Base-by-base conservation (phyloP, 2,888 invertebrate genomes). In the Plagodis pulveraria region DNA sequence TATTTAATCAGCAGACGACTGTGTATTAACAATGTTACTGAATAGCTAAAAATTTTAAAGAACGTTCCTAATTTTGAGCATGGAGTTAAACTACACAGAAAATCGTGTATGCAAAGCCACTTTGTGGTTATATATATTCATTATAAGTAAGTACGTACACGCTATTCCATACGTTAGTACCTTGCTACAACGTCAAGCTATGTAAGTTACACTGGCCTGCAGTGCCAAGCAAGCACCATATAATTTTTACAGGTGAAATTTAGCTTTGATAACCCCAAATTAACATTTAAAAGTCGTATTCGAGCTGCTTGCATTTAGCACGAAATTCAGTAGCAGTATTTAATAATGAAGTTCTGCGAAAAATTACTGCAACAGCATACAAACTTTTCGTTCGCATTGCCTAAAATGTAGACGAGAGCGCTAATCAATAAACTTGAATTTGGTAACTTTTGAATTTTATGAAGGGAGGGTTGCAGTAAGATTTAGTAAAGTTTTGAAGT, bases 291-390 rank as follows among this genome's bases (percentile, higher is more conserved):
- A 58, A 61, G 51, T 67, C 55, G 72, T 66, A 76, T 73, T 76
- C 77, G 74, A 72, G 71, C 67, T 70, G 67, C 65, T 84, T 84
- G 87, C 86, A 87, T 84, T 86, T 85, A 78, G 82, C 87, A 88
- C 82, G 87, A 85, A 81, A 83, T 85, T 84, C 81, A 77, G 75
- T 78, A 71, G 72, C 71, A 67, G 80, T 78, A 86, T 85, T 89
- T 86, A 87, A 45, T 38, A 45, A 87, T 87, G 86, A 87, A 72
- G 65, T 80, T 80, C 78, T 72, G 74, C 73, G 80, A 80, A 83
- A 83, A 83, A 76, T 73, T 73, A 78, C 77, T 74, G 81, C 80
- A 77, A 76, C 71, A 69, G 71, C 72, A 79, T 81, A 79, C 64
- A 59, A 63, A 66, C 44, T 83, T 84, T 77, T 69, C 67, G 66